Conservation (phyloP, 2,888 invertebrate species). For the Apamea monoglypha region DNA sequence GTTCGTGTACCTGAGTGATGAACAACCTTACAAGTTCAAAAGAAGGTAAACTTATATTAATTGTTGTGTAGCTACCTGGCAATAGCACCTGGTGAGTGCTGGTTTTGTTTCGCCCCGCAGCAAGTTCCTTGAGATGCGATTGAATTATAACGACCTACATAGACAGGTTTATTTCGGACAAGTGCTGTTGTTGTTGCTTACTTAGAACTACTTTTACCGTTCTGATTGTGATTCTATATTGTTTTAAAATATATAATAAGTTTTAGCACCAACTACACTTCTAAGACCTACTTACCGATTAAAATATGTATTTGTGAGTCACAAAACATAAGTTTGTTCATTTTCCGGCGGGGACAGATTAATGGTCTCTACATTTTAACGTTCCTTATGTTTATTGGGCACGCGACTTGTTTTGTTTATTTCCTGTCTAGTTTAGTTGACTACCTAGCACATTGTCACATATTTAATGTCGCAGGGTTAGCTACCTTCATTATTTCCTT, state of each 20-base stretch:
- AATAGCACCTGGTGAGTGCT: slow-evolving; percentile 74
- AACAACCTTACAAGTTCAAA: slow-evolving; percentile 50
- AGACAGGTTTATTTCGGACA: slow-evolving; percentile 48
- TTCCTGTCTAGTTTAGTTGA: slow-evolving; percentile 2
- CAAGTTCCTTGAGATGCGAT: slow-evolving; percentile 68
- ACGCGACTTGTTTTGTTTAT: slow-evolving; percentile 26
- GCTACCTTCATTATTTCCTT: slow-evolving; percentile 1
- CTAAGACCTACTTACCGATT: background rate
- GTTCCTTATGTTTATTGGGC: background rate
- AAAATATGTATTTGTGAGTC: background rate
- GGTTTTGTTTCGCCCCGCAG: slow-evolving; percentile 71
- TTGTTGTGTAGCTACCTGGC: slow-evolving; percentile 77
- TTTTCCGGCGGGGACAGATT: background rate
- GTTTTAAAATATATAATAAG: background rate
- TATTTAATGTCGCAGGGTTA: background rate
- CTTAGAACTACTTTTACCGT: slow-evolving; percentile 28
- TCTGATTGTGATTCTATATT: slow-evolving; percentile 7
- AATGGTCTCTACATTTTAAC: background rate
- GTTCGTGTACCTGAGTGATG: slow-evolving; percentile 45
- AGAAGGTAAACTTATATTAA: slow-evolving; percentile 54
- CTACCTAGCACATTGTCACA: background rate
- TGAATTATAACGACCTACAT: slow-evolving; percentile 36
- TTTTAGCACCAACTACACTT: background rate
- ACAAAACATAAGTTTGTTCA: background rate
- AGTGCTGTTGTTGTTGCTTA: slow-evolving; percentile 35